phyloP scores from a whole-genome alignment of 1,140 invertebrate species.

The Lepidurus couesii region DNA sequence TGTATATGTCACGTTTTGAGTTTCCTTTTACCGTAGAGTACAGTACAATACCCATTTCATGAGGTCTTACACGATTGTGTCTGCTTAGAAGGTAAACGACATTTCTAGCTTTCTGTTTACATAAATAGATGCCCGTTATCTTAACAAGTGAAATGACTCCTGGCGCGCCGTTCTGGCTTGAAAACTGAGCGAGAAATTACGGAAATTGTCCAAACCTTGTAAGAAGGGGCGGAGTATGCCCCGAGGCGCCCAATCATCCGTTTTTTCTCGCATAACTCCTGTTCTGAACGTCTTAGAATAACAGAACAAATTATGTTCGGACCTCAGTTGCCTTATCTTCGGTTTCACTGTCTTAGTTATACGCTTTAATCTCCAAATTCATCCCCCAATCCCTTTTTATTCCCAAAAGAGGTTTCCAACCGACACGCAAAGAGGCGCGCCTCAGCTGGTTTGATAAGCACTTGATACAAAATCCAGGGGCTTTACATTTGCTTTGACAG shows the following conservation, averaged over 20 bases:
- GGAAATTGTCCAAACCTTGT: background rate
- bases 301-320: background rate
- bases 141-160: background rate
- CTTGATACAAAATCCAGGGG: background rate
- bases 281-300: background rate
- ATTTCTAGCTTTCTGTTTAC: background rate
- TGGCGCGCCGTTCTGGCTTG: background rate
- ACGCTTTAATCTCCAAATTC: background rate
- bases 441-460: constrained; percentile 7
- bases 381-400: background rate
- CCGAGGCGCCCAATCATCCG: background rate
- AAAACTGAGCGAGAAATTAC: constrained; percentile 5
- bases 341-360: background rate
- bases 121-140: background rate
- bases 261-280: background rate
- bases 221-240: background rate
- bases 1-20: too few species aligned
- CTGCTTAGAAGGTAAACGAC: too few species aligned
- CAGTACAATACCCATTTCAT: too few species aligned
- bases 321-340: background rate
- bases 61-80: too few species aligned
- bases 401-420: background rate
- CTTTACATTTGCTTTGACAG: constrained; percentile 1
- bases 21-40: too few species aligned
- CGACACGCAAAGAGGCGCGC: background rate